Conservation (phyloP, 2,797 vertebrate species). For the Eutrigla gurnardus region DNA sequence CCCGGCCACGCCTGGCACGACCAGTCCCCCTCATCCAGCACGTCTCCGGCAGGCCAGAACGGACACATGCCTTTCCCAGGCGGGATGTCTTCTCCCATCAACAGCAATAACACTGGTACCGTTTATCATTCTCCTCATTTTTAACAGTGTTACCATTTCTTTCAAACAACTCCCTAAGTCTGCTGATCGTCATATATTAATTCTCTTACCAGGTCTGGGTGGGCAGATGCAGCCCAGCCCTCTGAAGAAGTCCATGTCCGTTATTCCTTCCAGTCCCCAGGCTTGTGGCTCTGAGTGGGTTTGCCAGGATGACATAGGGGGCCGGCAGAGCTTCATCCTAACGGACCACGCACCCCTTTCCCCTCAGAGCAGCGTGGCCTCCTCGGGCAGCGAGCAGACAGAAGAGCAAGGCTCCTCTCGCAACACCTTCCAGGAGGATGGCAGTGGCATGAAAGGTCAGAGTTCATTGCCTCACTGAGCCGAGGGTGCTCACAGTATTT, state of each 20-base stretch:
- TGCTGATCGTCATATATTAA: conserved; percentile 20
- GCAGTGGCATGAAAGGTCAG: conserved; percentile 97
- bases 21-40: conserved; percentile 82
- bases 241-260: conserved; percentile 91
- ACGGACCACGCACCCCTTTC: conserved; percentile 94
- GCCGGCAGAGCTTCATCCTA: conserved; percentile 83
- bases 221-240: conserved; percentile 92
- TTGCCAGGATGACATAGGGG: conserved; percentile 86
- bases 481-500: conserved; percentile 1
- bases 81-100: conserved; percentile 89
- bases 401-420: conserved; percentile 90
- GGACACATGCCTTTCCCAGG: conserved; percentile 91
- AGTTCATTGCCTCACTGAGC: conserved; percentile 32
- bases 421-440: conserved; percentile 96
- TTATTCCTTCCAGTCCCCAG: conserved; percentile 88
- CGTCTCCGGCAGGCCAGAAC: conserved; percentile 89
- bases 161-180: not conserved
- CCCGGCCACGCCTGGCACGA: conserved; percentile 89
- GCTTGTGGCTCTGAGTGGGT: conserved; percentile 90
- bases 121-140: not conserved
- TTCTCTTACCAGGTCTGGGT: conserved; percentile 82
- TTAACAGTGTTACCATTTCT: not conserved
- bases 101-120: conserved; percentile 87
- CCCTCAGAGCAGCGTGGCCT: conserved; percentile 96
- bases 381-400: conserved; percentile 95